Evolutionary conservation across 2,113 vertebrate species (phyloP).

Genomic region (Vidua macroura): DNA sequence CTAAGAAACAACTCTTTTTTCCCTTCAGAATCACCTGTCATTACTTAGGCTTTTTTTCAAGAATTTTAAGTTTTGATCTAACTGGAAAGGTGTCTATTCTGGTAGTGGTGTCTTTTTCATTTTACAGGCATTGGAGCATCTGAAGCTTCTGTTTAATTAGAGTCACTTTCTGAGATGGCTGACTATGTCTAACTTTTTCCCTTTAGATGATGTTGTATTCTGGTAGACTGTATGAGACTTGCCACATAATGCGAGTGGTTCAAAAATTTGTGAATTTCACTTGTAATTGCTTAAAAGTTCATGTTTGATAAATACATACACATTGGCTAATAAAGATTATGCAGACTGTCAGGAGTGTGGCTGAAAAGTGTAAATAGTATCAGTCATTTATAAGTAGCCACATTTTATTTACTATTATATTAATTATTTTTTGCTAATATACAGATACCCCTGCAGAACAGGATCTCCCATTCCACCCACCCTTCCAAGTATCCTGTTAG

Average conservation of each 20-base stretch:
- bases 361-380: neutral
- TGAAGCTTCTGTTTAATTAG: neutral
- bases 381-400: neutral
- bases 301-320: neutral
- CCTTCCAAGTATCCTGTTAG: neutral
- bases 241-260: neutral
- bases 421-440: neutral
- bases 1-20: neutral
- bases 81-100: neutral
- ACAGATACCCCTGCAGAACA: neutral
- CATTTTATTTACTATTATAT: neutral
- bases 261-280: neutral
- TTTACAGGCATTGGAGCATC: neutral
- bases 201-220: neutral
- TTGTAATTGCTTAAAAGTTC: neutral
- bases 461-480: neutral
- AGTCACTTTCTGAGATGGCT: neutral
- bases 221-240: neutral
- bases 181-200: neutral
- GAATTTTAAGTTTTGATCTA: neutral
- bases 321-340: neutral
- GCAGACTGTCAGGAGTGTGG: neutral
- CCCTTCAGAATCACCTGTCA: neutral
- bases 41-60: neutral
- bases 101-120: accelerated